Conservation (phyloP, 2,888 invertebrate genomes). For the Clusia tigrina region DNA sequence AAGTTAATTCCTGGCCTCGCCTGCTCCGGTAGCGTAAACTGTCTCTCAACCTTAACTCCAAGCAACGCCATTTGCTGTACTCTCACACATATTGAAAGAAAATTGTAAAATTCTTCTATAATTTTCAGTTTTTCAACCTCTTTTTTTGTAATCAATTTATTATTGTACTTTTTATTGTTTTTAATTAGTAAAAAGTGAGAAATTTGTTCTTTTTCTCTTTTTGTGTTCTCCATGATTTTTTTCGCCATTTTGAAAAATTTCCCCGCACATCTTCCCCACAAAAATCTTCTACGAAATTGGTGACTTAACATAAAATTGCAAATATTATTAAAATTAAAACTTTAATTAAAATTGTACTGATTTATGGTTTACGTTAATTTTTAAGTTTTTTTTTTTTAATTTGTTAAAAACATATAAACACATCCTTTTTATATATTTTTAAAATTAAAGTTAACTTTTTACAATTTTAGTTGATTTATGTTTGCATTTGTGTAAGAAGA, state of each 20-base stretch:
- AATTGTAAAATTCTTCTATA: not conserved
- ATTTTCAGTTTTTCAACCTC: not conserved
- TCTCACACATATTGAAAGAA: not conserved
- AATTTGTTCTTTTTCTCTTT: not conserved
- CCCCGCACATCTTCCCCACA: not conserved
- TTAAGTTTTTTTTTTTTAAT: constrained; percentile 27
- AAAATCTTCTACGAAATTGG: not conserved
- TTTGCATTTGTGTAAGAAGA: too few species aligned
- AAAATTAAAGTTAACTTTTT: constrained; percentile 6
- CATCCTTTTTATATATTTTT: not conserved
- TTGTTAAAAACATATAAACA: constrained; percentile 6
- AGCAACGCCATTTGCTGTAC: constrained; percentile 4
- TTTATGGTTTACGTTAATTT: constrained; percentile 26
- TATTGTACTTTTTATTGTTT: too few species aligned
- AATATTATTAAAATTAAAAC: constrained; percentile 5
- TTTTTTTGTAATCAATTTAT: too few species aligned
- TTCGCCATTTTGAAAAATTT: not conserved
- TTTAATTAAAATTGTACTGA: constrained; percentile 28
- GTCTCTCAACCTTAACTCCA: not conserved
- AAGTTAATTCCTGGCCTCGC: too few species aligned
- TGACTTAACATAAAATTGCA: not conserved
- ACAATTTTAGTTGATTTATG: constrained; percentile 4
- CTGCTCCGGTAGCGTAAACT: constrained; percentile 6
- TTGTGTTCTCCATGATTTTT: not conserved
- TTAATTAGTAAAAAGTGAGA: not conserved